Base-by-base conservation (phyloP, 37 sponge, comb jelly and placozoan species). In the Corticium candelabrum region DNA sequence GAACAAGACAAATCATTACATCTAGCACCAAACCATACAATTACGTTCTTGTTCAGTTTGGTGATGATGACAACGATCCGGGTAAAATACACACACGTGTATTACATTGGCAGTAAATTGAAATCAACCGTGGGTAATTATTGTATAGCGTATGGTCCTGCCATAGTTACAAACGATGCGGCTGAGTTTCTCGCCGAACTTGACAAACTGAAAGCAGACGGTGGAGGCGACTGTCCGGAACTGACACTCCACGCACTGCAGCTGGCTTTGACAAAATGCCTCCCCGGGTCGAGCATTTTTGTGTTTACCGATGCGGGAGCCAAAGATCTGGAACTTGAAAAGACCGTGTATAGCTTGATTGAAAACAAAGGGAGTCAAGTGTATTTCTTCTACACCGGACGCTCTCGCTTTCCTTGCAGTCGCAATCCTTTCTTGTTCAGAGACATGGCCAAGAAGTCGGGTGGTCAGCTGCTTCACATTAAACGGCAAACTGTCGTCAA, bases 181-280 rank as follows among this genome's bases (percentile, higher is more conserved):
- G 62, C 11, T 27, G 62, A 11, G 62, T 50, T 50, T 50, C 62
- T 11, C 62, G 62, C 11, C 62, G 62, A 11, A 27, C 11, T 50
- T 21, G 21, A 50, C 21, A 15, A 4, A 29, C 31, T 70, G 73
- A 7, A 32, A 15, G 78, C 62, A 2, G 4, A 62, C 33, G 78
- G 78, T 3, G 78, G 78, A 50, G 78, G 78, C 30, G 78, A 77
- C 3, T 77, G 78, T 7, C 78, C 78, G 2, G 62, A 77, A 2
- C 35, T 77, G 67, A 30, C 78, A 32, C 78, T 77, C 30, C 34
- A 38, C 57, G 78, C 57, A 37, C 78, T 77, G 62, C 3, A 2
- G 2, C 41, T 40, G 2, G 67, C 78, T 38, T 27, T 77, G 30
- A 31, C 40, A 33, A 41, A 41, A 2, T 77, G 67, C 62, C 31